Evolutionary conservation across 1,140 invertebrate genomes (phyloP), one percentile per base, ranked within the genome.

Genomic region (Caerostris extrusa): DNA sequence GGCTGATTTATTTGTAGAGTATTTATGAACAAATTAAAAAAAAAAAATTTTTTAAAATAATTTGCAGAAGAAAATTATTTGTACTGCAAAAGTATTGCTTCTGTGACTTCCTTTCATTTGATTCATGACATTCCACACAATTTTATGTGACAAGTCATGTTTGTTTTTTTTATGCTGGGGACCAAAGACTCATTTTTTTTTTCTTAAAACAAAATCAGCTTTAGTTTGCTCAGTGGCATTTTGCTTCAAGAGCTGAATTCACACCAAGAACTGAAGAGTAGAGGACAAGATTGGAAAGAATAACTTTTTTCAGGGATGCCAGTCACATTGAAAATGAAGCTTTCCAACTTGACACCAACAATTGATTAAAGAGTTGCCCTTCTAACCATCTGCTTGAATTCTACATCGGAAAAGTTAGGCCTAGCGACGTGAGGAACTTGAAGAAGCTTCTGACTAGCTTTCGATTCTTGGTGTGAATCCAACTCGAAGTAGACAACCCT

Each of bases 151-250:
- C 34, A 2, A 50, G 34, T 69, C 71, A 53, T 53, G 34, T 77
- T 77, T 77, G 71, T 34, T 77, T 77, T 77, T 64, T 77, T 77
- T 77, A 12, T 3, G 7, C 50, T 50, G 71, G 71, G 71, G 71
- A 77, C 71, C 71, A 77, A 77, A 77, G 19, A 77, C 8, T 50
- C 14, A 50, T 50, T 77, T 50, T 8, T 12, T n/a, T n/a, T 6
- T 8, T 12, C 3, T 3, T n/a, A 0, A 5, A 5, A 67, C 61
- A 67, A 14, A 67, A 34, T 34, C 34, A 34, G 53, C 14, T 10
- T 53, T 77, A 53, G 71, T 77, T 77, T 77, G 71, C 71, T 77
- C 71, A 77, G 34, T 53, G 10, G 3, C 19, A 50, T 77, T 77
- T 50, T 77, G 14, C 34, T 77, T 34, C 34, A 34, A 34, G 34